A percentile compares a stretch with the other conserved stretches of the same genome.
phyloP scores from a whole-genome alignment of 2,113 vertebrate genomes.

The Struthidea cinerea region DNA sequence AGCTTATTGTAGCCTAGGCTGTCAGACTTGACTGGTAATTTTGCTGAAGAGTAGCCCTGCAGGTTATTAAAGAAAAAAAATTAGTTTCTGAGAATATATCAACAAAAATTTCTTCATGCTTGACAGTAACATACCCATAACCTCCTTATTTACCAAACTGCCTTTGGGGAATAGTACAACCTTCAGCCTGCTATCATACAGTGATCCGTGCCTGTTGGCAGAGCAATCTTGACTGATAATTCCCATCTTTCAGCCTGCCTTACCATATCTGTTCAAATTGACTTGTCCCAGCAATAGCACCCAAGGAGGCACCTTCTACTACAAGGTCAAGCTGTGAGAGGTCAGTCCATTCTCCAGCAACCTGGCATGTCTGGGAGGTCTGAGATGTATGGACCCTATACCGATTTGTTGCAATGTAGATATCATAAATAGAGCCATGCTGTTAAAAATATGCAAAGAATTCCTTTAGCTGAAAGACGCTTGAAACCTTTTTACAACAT shows the following conservation, averaged over 20 bases:
- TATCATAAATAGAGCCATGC: background rate
- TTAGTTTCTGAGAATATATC: conserved; percentile 47
- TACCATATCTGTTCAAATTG: background rate
- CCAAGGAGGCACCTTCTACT: background rate
- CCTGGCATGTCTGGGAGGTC: background rate
- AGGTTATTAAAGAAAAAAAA: conserved; percentile 45
- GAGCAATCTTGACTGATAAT: conserved; percentile 31
- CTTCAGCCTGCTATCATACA: background rate
- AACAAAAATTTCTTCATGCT: conserved; percentile 59
- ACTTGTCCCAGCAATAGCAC: background rate
- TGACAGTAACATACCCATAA: conserved; percentile 21
- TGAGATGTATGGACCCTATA: background rate
- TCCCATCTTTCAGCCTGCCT: background rate
- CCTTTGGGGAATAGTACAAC: conserved; percentile 23
- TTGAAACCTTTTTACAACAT: background rate
- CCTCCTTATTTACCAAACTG: conserved; percentile 52
- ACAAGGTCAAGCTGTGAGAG: background rate
- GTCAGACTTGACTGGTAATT: conserved; percentile 9
- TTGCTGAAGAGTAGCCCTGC: background rate
- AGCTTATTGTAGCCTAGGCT: conserved; percentile 17
- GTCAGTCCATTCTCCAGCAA: background rate
- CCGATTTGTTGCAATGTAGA: background rate
- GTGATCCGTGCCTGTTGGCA: background rate
- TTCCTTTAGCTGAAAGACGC: background rate
- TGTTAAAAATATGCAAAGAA: background rate